Percentiles rank a stretch among this genome's conserved stretches.
Evolutionary conservation across 2,113 vertebrate genomes (phyloP).

Genomic region (Eptatretus burgeri): DNA sequence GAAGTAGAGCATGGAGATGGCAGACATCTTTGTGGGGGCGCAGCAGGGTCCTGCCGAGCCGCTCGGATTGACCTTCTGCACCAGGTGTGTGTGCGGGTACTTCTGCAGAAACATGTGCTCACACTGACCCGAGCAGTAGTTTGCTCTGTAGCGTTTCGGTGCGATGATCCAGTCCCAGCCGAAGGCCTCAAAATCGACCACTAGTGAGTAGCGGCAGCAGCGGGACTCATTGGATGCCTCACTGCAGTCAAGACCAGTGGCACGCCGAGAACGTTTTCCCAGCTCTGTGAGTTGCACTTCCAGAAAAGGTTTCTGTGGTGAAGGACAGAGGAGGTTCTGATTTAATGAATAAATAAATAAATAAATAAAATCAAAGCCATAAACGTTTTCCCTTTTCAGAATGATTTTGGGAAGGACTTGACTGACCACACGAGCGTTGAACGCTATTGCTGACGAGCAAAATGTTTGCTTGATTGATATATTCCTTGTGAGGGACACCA

Average conservation of each 20-base stretch:
- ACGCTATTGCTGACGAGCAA: too few relatives aligned
- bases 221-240: conserved; percentile 68
- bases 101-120: conserved; percentile 94
- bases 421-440: too few relatives aligned
- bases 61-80: conserved; percentile 67
- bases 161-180: conserved; percentile 98
- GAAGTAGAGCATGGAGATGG: conserved; percentile 98
- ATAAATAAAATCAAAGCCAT: neutral
- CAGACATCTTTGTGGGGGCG: conserved; percentile 92
- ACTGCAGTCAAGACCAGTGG: conserved; percentile 70
- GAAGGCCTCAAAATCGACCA: conserved; percentile 88
- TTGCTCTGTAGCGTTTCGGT: conserved; percentile 95
- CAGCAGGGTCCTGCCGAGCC: conserved; percentile 81
- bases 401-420: too few relatives aligned
- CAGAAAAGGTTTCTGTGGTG: conserved; percentile 59
- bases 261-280: conserved; percentile 41
- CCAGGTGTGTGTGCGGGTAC: conserved; percentile 83
- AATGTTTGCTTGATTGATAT: too few relatives aligned
- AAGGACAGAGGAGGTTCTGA: neutral
- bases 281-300: conserved; percentile 77
- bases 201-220: conserved; percentile 78
- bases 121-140: conserved; percentile 91
- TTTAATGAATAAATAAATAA: neutral
- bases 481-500: too few relatives aligned
- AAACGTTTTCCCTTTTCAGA: neutral